These are phyloP conservation scores for Otus sunia DNA, from an alignment of 2,113 vertebrate genomes.

Conservation along the genomic window DNA sequence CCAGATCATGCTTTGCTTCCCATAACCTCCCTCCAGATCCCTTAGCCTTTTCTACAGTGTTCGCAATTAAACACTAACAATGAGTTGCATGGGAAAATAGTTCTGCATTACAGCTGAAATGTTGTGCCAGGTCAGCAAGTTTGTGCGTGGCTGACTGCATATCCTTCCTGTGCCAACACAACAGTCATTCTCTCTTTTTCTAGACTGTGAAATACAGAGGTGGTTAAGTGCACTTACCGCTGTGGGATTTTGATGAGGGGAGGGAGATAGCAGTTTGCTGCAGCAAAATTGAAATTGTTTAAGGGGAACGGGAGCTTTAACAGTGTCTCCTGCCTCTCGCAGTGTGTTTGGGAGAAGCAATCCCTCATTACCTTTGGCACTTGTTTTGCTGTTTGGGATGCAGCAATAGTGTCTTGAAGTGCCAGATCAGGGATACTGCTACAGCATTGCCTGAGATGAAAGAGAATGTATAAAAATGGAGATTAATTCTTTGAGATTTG, in stretches of 20 bases:
- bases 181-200: neutral
- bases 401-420: neutral
- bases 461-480: neutral
- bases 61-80: neutral
- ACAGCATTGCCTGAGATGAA: neutral
- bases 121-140: constrained; percentile 34
- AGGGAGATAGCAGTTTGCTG: neutral
- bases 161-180: neutral
- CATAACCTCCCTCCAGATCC: neutral
- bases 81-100: neutral
- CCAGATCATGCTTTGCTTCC: neutral
- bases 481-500: neutral
- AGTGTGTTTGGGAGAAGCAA: neutral
- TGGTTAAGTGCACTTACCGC: neutral
- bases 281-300: neutral
- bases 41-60: neutral
- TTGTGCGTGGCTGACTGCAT: neutral
- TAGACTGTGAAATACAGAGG: neutral
- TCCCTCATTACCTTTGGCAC: neutral
- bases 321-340: neutral
- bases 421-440: neutral
- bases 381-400: neutral
- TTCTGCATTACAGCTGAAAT: neutral
- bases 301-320: neutral
- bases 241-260: neutral